These are phyloP conservation scores for Papio anubis DNA, from an alignment of 2,113 vertebrate genomes.

Conservation along the genomic window DNA sequence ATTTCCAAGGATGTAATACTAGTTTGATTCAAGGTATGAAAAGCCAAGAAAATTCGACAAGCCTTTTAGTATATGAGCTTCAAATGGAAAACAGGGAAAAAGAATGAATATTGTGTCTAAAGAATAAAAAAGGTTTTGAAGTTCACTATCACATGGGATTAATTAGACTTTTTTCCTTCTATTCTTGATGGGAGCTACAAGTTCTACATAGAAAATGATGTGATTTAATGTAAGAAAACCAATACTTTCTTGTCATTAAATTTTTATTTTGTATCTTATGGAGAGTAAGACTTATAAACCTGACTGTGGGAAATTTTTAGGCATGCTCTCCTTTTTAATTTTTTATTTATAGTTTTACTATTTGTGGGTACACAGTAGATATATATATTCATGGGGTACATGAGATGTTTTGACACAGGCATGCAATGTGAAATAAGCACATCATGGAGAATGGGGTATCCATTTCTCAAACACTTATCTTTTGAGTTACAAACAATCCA, in stretches of 20 bases:
- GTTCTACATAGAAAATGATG: neutral
- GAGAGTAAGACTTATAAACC: neutral
- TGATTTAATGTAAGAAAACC: neutral
- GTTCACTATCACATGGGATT: neutral
- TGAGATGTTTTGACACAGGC: too few relatives aligned
- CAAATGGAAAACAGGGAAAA: neutral
- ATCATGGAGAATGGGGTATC: too few relatives aligned
- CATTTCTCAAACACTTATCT: too few relatives aligned
- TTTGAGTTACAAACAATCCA: too few relatives aligned
- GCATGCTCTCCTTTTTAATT: neutral
- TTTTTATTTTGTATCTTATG: neutral
- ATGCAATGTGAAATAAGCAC: too few relatives aligned
- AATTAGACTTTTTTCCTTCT: neutral
- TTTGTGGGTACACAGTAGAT: too few relatives aligned
- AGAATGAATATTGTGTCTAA: neutral
- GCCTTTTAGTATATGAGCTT: constrained; percentile 10
- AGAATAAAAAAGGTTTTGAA: neutral
- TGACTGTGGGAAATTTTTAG: neutral
- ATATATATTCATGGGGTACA: too few relatives aligned
- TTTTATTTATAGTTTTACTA: too few relatives aligned
- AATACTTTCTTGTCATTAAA: neutral
- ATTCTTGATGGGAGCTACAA: neutral
- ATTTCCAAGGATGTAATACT: neutral
- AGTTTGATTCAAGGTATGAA: constrained; percentile 20
- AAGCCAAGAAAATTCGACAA: neutral